Evolutionary conservation across 2,113 vertebrate species (phyloP).

Genomic region (Rhinogobius similis): DNA sequence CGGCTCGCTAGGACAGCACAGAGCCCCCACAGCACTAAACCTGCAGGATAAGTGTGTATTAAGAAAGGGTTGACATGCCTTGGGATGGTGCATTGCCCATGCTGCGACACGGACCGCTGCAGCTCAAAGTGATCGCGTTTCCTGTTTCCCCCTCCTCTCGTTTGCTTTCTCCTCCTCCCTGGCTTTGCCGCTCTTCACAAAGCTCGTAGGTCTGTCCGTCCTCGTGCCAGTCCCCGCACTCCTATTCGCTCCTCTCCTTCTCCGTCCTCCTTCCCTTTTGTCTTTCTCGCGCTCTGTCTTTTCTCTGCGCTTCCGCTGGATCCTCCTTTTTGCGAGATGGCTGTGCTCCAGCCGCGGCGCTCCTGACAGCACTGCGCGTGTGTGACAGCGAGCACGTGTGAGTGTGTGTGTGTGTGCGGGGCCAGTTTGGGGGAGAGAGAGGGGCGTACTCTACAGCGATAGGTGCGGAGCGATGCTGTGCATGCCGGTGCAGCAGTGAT

Average conservation of each 20-base stretch:
- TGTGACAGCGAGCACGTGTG: conserved; percentile 64
- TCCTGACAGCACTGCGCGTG: conserved; percentile 68
- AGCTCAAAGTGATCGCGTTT: conserved; percentile 77
- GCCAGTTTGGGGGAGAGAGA: conserved; percentile 33
- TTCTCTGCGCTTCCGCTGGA: conserved; percentile 56
- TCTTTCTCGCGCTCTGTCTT: conserved; percentile 52
- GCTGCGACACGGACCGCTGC: conserved; percentile 77
- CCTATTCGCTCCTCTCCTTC: conserved; percentile 72
- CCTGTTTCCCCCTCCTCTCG: conserved; percentile 74
- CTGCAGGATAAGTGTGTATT: conserved; percentile 64
- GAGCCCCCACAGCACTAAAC: conserved; percentile 38
- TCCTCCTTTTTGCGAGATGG: conserved; percentile 71
- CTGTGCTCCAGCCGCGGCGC: conserved; percentile 67
- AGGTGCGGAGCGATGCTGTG: conserved; percentile 41
- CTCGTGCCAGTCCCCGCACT: conserved; percentile 57
- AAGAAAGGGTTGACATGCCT: conserved; percentile 78
- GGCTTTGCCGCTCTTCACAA: conserved; percentile 59
- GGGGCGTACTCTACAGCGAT: conserved; percentile 51
- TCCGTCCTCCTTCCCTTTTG: conserved; percentile 67
- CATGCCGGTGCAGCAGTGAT: conserved; percentile 67
- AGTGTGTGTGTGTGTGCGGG: conserved; percentile 23
- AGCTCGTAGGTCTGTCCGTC: conserved; percentile 59
- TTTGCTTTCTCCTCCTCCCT: conserved; percentile 60
- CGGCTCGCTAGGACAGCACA: conserved; percentile 44
- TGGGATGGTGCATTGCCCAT: conserved; percentile 87